Evolutionary conservation across 2,113 vertebrate species (phyloP), one percentile per base, ranked within the genome.

Genomic region (Lagopus leucura): DNA sequence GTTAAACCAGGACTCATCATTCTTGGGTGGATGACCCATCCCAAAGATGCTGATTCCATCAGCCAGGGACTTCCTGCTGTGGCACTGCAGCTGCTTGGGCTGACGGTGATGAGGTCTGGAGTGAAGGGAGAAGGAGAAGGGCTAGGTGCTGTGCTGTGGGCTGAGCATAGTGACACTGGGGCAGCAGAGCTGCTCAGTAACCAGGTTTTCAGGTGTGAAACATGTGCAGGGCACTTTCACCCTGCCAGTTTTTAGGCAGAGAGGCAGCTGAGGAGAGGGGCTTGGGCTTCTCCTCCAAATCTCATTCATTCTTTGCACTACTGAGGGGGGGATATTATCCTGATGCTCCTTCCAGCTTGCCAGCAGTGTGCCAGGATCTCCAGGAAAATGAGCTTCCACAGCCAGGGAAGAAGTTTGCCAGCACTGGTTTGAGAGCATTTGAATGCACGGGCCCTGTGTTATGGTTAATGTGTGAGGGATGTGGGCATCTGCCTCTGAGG

Each of bases 401-500:
- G 67, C 45, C 2, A 2, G 47, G 43, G 34, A 6, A 94, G 87
- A 85, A 92, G 71, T 82, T 55, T 89, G 74, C 67, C 84, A 82
- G 78, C 18, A 27, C 32, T 86, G 84, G 55, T 50, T 92, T 73
- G 72, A 77, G 88, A 83, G 77, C 47, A 40, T 92, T 61, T 92
- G 65, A 13, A 40, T 21, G 38, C 5, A 20, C 84, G 85, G 42
- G 78, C 30, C 74, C n/a, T 70, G 66, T 81, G 48, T 85, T 85
- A 91, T 71, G 81, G 78, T 79, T 65, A 79, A 76, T 0, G 1
- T 82, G 38, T 28, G 57, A 55, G 34, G 85, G 61, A 71, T 94
- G 38, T 45, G 85, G 88, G 82, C 90, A 95, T 90, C 60, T 91
- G 69, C 60, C 45, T 90, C 80, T 81, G 61, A 86, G 63, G n/a